A percentile compares a stretch with the other conserved stretches of the same genome.
phyloP scores from a whole-genome alignment of 2,113 vertebrate species.

The Girardinichthys multiradiatus region DNA sequence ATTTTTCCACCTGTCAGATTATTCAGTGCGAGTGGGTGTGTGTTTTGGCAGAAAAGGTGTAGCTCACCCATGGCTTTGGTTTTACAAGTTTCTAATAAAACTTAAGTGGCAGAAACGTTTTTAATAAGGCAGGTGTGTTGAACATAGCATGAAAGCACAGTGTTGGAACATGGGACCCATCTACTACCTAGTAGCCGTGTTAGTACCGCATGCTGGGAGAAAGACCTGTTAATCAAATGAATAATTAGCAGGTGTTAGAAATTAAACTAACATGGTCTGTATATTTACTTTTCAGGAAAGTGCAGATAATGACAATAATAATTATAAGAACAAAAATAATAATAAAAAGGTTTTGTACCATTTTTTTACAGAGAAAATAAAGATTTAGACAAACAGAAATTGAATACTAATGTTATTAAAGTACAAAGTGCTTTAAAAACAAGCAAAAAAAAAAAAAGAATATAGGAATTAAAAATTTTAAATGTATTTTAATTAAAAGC shows the following conservation, averaged over 20 bases:
- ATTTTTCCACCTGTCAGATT: background rate
- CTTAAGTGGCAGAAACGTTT: background rate
- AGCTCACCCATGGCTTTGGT: background rate
- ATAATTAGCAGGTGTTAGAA: background rate
- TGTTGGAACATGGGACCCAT: background rate
- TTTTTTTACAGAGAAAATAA: no score
- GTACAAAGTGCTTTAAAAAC: no score
- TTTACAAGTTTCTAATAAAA: background rate
- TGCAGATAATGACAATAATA: no score
- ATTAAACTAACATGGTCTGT: background rate
- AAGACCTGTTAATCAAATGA: background rate
- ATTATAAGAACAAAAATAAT: no score
- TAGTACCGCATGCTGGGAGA: background rate
- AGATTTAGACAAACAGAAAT: no score
- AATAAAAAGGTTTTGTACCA: no score
- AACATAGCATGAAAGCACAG: background rate
- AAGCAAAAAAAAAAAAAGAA: no score
- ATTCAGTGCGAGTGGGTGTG: background rate
- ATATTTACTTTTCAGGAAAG: background rate
- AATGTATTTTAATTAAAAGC: no score
- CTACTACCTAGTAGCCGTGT: background rate
- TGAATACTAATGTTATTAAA: no score
- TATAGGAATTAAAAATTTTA: no score
- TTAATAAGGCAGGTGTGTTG: background rate
- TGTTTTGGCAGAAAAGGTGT: background rate